Evolutionary conservation across 2,888 invertebrate species (phyloP), one percentile per base, ranked within the genome.

Genomic region (Conops quadrifasciatus): DNA sequence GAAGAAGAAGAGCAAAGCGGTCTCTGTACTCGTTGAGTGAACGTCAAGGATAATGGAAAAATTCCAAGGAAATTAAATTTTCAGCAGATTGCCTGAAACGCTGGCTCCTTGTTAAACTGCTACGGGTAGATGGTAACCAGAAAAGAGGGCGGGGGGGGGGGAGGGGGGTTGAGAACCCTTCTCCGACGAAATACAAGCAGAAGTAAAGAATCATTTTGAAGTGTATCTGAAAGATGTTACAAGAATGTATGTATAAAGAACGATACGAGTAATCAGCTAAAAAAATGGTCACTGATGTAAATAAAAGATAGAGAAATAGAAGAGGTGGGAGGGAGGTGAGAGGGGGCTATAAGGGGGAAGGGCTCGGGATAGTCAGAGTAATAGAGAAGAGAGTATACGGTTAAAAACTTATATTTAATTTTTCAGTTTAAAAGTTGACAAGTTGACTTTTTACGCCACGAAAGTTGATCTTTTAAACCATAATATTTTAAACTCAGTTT

Each of bases 11-110:
- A n/a, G 53, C 53, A 53, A 53, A 36, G 9, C 36, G 9, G 4
- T 36, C 36, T 36, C 9, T 9, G 5, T 36, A 4, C 36, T 36
- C 36, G 5, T 36, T 7, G 15, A 28, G 58, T 15, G 21, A 26
- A 30, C 56, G 65, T 65, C 28, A 19, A 26, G 67, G 62, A 72
- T 69, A 65, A 69, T 65, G 72, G 60, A 68, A 72, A 72, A 72
- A 65, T 72, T 72, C 69, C 72, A 65, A 69, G 72, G 62, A 72
- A 72, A 72, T 72, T 72, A 65, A 68, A 72, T 72, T 69, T 60
- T 68, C 71, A 59, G 49, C 72, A 72, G 72, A 69, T 60, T 67
- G 71, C 58, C 11, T 11, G 60, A 60, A 60, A 13, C 16, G 43
- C 43, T 36, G 28, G 45, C 21, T 21, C 9, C 36, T 36, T 36